phyloP scores from a whole-genome alignment of 2,888 invertebrate genomes.

The Fabriciana adippe region DNA sequence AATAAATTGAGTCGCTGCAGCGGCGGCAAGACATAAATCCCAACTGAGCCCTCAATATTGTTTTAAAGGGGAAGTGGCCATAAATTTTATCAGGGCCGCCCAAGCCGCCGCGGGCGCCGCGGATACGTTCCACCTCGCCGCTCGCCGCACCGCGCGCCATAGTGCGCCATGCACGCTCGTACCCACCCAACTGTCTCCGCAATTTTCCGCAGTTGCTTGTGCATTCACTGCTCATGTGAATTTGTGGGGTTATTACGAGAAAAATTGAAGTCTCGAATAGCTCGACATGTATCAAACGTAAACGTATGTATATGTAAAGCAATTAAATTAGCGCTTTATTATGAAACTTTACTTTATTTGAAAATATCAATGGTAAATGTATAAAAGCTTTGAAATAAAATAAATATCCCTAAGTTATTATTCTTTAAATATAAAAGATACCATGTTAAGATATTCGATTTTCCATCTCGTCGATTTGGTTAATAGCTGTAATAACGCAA shows the following conservation, averaged over 20 bases:
- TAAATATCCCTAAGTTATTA: constrained; percentile 18
- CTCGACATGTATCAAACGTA: neutral
- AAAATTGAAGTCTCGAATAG: constrained; percentile 53
- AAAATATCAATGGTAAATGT: too few relatives aligned
- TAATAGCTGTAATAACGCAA: constrained; percentile 64
- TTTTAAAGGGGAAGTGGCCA: constrained; percentile 83
- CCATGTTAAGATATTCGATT: constrained; percentile 54
- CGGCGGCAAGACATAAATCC: constrained; percentile 83
- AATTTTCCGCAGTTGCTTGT: constrained; percentile 75
- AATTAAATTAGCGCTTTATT: too few relatives aligned
- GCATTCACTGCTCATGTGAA: constrained; percentile 68
- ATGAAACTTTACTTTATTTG: too few relatives aligned
- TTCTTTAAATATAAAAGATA: constrained; percentile 38
- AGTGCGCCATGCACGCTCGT: constrained; percentile 33
- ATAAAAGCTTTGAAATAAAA: neutral
- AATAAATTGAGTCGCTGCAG: constrained; percentile 83
- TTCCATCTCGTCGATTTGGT: constrained; percentile 62
- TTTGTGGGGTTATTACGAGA: constrained; percentile 60
- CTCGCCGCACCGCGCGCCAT: constrained; percentile 38
- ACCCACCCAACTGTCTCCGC: constrained; percentile 55
- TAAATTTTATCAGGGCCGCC: constrained; percentile 82
- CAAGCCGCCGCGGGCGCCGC: constrained; percentile 60
- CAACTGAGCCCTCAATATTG: constrained; percentile 84
- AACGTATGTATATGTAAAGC: neutral
- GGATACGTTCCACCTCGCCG: constrained; percentile 47